phyloP scores from a whole-genome alignment of 92 coral and sea anemone genomes.

The Bergia puertoricense region DNA sequence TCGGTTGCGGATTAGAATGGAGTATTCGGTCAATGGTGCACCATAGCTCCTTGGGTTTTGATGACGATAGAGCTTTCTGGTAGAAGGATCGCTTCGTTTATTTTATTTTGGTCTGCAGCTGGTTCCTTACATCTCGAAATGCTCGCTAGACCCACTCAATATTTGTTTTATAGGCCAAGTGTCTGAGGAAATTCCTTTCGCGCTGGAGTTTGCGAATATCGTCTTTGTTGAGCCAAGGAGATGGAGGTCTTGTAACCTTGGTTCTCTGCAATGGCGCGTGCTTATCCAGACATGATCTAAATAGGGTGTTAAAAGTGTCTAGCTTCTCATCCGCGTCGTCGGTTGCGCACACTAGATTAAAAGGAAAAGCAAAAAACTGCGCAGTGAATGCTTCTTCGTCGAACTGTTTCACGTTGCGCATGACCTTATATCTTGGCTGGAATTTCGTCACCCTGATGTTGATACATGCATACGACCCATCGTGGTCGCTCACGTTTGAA shows the following conservation, averaged over 20 bases:
- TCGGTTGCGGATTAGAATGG: too few species aligned
- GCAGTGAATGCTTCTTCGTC: slow-evolving; percentile 30
- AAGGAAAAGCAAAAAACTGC: slow-evolving; percentile 33
- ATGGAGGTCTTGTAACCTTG: not conserved
- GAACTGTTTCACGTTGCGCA: slow-evolving; percentile 33
- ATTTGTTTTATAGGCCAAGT: not conserved
- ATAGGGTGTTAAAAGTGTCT: too few species aligned
- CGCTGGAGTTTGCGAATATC: not conserved
- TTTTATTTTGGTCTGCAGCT: too few species aligned
- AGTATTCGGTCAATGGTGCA: too few species aligned
- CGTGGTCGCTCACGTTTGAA: slow-evolving; percentile 31
- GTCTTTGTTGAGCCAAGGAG: not conserved
- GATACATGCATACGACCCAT: not conserved
- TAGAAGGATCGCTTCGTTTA: too few species aligned
- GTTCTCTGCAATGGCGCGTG: not conserved
- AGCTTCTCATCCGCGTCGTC: not conserved
- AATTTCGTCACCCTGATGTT: slow-evolving; percentile 24
- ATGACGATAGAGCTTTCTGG: too few species aligned
- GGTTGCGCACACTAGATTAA: not conserved
- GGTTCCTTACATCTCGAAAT: not conserved
- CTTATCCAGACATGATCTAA: too few species aligned
- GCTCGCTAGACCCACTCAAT: not conserved
- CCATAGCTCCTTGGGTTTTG: too few species aligned
- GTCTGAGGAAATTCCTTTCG: not conserved
- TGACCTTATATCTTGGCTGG: slow-evolving; percentile 12